phyloP scores from a whole-genome alignment of 2,113 vertebrate genomes.

The Haemorhous mexicanus region DNA sequence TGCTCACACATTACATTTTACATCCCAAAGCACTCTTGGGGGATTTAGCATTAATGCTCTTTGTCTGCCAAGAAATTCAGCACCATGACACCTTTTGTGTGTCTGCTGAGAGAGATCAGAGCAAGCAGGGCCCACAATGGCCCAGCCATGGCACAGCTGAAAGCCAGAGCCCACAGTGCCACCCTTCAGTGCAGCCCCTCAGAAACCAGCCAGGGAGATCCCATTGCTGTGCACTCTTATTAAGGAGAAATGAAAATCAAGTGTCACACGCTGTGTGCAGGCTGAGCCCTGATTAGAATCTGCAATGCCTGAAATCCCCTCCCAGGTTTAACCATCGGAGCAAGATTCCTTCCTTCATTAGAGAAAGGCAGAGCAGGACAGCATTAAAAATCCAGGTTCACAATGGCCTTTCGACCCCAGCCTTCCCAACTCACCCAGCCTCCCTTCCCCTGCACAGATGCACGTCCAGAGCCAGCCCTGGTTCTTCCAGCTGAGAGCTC shows the following conservation, averaged over 20 bases:
- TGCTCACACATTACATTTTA: not conserved
- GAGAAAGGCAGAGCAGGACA: not conserved
- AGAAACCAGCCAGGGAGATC: not conserved
- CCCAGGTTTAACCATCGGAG: not conserved
- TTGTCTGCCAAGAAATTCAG: not conserved
- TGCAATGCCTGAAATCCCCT: not conserved
- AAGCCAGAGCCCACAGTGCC: not conserved
- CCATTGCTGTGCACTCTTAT: not conserved
- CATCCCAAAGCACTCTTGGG: not conserved
- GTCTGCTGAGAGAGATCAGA: not conserved
- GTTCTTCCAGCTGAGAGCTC: not conserved
- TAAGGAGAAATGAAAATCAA: not conserved
- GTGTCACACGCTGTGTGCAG: not conserved
- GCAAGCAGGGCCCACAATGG: not conserved
- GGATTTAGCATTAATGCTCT: not conserved
- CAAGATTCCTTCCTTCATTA: not conserved
- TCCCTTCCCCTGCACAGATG: not conserved
- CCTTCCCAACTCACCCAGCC: too few species aligned
- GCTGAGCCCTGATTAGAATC: not conserved
- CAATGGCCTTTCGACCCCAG: fast-evolving
- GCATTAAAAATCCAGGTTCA: not conserved
- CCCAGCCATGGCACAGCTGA: not conserved
- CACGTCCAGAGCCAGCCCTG: not conserved
- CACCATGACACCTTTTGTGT: not conserved
- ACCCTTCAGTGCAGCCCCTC: not conserved